These are phyloP conservation scores for Anoura caudifer DNA, from an alignment of 2,113 vertebrate species.

Conservation along the genomic window DNA sequence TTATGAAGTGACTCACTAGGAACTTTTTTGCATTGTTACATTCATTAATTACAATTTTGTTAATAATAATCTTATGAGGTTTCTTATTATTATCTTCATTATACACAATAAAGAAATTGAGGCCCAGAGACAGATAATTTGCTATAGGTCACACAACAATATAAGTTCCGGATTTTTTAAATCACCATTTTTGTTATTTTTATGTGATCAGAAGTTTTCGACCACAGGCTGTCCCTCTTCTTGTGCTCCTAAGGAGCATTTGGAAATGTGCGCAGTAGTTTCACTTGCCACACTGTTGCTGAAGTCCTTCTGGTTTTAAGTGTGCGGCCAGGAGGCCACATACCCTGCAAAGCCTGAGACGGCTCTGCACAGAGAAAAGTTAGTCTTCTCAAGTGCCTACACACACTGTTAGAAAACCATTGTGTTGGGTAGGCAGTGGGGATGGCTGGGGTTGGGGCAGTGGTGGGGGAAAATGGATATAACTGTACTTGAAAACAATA, in stretches of 20 bases:
- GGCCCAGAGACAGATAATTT: not conserved
- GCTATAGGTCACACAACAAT: not conserved
- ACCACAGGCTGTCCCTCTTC: not conserved
- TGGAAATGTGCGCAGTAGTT: not conserved
- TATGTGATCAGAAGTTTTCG: not conserved
- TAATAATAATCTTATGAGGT: not conserved
- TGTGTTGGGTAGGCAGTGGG: too few species aligned
- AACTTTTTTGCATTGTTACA: not conserved
- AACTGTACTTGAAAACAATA: too few species aligned
- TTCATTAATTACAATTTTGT: slow-evolving; percentile 27
- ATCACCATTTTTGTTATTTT: not conserved
- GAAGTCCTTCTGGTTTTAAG: not conserved
- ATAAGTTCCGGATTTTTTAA: not conserved
- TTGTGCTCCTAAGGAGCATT: not conserved
- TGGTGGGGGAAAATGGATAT: too few species aligned
- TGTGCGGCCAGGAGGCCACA: not conserved
- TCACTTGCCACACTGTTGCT: not conserved
- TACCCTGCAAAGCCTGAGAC: not conserved
- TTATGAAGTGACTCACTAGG: slow-evolving; percentile 2
- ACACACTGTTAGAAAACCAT: not conserved
- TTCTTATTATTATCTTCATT: slow-evolving; percentile 34
- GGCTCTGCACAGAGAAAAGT: not conserved
- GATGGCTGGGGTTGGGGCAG: too few species aligned
- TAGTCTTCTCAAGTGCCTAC: not conserved
- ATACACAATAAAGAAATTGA: slow-evolving; percentile 48